Evolutionary conservation across 2,113 vertebrate species (phyloP).

Genomic region (Barnardius zonarius): DNA sequence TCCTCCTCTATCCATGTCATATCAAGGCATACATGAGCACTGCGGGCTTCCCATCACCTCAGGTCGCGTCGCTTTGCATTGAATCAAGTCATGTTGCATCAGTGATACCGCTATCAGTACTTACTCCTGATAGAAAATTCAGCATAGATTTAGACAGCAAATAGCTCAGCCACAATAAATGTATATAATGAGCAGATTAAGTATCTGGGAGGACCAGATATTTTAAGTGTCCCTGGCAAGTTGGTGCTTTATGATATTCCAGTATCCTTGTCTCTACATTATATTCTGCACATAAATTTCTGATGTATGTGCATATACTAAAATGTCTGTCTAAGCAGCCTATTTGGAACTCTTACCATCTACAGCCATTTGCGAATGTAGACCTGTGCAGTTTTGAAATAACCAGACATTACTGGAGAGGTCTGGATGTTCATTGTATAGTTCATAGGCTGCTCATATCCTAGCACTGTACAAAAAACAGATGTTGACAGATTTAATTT

Average conservation of each 20-base stretch:
- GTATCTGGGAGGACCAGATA: conserved; percentile 53
- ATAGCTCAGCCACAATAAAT: conserved; percentile 61
- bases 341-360: not conserved
- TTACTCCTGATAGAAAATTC: conserved; percentile 56
- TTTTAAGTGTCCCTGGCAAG: conserved; percentile 52
- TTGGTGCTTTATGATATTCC: not conserved
- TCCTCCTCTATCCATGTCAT: not conserved
- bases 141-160: conserved; percentile 67
- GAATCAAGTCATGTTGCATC: conserved; percentile 63
- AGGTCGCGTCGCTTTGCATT: conserved; percentile 52
- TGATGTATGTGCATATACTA: not conserved
- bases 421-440: not conserved
- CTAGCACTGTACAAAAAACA: not conserved
- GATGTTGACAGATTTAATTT: not conserved
- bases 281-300: not conserved
- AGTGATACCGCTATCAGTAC: conserved; percentile 32
- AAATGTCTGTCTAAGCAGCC: not conserved
- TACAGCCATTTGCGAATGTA: not conserved
- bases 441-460: not conserved
- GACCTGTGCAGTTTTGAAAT: not conserved
- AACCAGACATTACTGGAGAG: not conserved
- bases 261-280: not conserved
- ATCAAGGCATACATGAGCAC: not conserved
- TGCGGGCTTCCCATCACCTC: conserved; percentile 31
- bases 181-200: conserved; percentile 67